Evolutionary conservation across 2,113 vertebrate genomes (phyloP), one percentile per base, ranked within the genome.

Genomic region (Tachysurus vachellii): DNA sequence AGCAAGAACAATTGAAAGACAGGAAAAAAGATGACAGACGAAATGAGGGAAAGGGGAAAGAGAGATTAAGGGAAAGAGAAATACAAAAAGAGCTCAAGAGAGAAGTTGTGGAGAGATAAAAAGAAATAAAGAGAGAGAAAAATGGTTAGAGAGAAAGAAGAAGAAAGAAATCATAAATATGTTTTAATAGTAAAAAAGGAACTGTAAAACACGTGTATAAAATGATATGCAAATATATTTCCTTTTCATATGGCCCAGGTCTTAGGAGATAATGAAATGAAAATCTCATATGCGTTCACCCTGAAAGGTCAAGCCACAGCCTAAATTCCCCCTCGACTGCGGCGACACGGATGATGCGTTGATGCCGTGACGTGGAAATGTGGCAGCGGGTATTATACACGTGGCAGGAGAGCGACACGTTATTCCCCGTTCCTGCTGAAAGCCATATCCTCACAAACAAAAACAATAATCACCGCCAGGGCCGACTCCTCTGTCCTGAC

Each of bases 391-490:
- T 28, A 70, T 88, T 87, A 87, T 79, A 16, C 56, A 26, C 86
- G 19, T 44, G 19, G 47, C 77, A 68, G 68, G 85, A 62, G 85
- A 73, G 71, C 14, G 10, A 73, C 64, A 54, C 56, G 11, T 61
- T 80, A 64, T 70, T 57, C 47, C 26, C 2, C 19, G n/a, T 79
- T 62, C 80, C 75, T 84, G 1, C 93, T 92, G 92, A 94, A 94
- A 93, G 93, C 93, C 93, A 92, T 91, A 91, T 90, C 91, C 92
- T 92, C 93, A 92, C 93, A 94, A 95, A 95, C 94, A 94, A 95
- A 95, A 93, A 93, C 91, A 93, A 95, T 94, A 94, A 94, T 95
- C 93, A 94, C 91, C 90, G 90, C 85, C 75, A 90, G 57, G 53
- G 42, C 88, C 91, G 83, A 92, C 93, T 89, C 92, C 93, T 93